Conservation (phyloP, 2,113 vertebrate species). For the Eclectus roratus region DNA sequence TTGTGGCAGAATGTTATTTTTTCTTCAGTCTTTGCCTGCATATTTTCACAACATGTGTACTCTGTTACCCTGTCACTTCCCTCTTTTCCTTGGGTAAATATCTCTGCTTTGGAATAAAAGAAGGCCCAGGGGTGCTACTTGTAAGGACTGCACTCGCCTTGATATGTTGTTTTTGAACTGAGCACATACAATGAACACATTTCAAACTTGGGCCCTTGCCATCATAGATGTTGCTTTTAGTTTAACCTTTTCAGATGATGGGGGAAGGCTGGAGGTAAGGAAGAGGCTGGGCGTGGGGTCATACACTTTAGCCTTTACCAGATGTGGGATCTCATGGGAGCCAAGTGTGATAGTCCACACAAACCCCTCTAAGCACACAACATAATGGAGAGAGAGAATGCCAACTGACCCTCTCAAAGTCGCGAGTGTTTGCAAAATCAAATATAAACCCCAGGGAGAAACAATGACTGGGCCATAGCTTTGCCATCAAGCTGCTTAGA, state of each 20-base stretch:
- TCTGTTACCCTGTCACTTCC: conserved; percentile 78
- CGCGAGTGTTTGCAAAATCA: conserved; percentile 22
- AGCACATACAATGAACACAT: conserved; percentile 24
- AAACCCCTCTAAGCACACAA: not conserved
- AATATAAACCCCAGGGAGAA: not conserved
- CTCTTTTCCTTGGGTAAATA: conserved; percentile 81
- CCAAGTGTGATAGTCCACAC: not conserved
- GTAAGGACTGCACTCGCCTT: conserved; percentile 52
- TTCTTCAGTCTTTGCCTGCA: conserved; percentile 73
- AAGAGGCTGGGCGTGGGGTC: conserved; percentile 35
- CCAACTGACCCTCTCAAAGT: not conserved
- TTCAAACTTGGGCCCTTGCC: conserved; percentile 44
- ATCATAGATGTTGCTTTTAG: conserved; percentile 53
- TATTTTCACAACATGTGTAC: conserved; percentile 81
- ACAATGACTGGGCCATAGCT: not conserved
- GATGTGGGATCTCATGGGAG: conserved; percentile 2
- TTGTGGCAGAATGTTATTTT: conserved; percentile 83
- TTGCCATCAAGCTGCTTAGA: not conserved
- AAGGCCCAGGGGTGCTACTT: conserved; percentile 60
- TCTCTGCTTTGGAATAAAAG: conserved; percentile 70
- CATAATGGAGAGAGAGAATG: not conserved
- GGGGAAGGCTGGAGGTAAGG: conserved; percentile 12
- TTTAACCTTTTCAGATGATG: conserved; percentile 56
- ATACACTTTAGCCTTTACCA: conserved; percentile 20
- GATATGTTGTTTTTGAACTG: conserved; percentile 65